A percentile compares a stretch with the other conserved stretches of the same genome.
phyloP scores from a whole-genome alignment of 2,113 vertebrate species.

The Hypanus sabinus region DNA sequence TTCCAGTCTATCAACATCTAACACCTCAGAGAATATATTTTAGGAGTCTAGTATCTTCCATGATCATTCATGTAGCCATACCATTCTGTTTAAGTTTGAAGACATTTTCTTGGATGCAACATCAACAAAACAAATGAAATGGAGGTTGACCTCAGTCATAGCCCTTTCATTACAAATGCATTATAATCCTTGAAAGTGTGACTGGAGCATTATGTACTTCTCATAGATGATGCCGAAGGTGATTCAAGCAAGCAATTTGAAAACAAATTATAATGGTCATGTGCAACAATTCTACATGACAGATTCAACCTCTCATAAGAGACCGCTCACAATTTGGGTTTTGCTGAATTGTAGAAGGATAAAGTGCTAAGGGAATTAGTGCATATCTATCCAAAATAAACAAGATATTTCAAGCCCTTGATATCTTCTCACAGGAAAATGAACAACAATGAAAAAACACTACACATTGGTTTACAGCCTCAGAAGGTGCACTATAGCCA shows the following conservation, averaged over 20 bases:
- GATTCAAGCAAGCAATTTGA: not conserved
- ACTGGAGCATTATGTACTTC: not conserved
- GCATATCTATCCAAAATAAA: not conserved
- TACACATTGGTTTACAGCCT: not conserved
- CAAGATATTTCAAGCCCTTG: not conserved
- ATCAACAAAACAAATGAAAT: not conserved
- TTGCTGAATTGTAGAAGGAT: not conserved
- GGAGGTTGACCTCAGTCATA: not conserved
- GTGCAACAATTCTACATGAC: not conserved
- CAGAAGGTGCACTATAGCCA: not conserved
- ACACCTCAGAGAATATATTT: not conserved
- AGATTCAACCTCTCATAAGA: not conserved
- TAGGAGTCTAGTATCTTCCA: not conserved
- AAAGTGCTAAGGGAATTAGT: not conserved
- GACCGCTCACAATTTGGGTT: not conserved
- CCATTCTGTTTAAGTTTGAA: not conserved
- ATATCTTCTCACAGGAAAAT: not conserved
- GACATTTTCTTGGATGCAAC: not conserved
- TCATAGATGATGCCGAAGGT: not conserved
- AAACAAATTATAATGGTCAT: not conserved
- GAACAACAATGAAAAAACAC: not conserved
- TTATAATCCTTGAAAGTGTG: not conserved
- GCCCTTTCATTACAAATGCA: not conserved
- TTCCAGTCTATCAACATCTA: not conserved
- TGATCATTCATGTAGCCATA: not conserved